These are phyloP conservation scores for Thamnophis sirtalis DNA, from an alignment of 2,113 vertebrate genomes.

Conservation along the genomic window DNA sequence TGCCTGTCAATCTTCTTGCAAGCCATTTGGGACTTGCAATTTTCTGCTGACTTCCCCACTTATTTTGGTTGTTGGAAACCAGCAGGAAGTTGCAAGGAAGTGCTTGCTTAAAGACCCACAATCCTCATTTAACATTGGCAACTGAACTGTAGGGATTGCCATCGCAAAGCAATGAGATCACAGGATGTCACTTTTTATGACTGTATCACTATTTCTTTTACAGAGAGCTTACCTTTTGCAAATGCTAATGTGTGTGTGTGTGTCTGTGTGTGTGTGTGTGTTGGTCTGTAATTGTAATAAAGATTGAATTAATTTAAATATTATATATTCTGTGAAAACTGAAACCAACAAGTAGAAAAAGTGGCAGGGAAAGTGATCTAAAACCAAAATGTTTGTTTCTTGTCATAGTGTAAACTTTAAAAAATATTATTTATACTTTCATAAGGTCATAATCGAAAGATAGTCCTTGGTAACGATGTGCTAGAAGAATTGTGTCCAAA, in stretches of 20 bases:
- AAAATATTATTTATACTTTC: constrained; percentile 77
- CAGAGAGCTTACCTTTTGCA: constrained; percentile 50
- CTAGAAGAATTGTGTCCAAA: constrained; percentile 75
- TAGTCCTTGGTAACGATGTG: constrained; percentile 77
- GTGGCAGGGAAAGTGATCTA: constrained; percentile 71
- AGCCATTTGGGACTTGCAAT: neutral
- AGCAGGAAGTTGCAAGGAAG: neutral
- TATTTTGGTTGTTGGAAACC: neutral
- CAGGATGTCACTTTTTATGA: neutral
- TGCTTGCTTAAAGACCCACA: neutral
- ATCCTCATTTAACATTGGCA: neutral
- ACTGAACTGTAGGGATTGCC: neutral
- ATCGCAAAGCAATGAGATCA: neutral
- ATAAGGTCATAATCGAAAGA: constrained; percentile 83
- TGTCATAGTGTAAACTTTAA: constrained; percentile 71
- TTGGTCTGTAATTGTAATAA: neutral
- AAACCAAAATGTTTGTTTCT: constrained; percentile 70
- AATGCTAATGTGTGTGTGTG: constrained; percentile 1
- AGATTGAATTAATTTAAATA: neutral
- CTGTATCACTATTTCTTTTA: constrained; percentile 40
- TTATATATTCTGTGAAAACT: constrained; percentile 30
- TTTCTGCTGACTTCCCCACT: neutral
- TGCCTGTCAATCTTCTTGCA: neutral
- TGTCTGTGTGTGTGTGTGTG: neutral
- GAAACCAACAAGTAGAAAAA: constrained; percentile 49